Percentiles rank a stretch among this genome's conserved stretches.
Conservation (phyloP, 2,888 invertebrate genomes). For the Drosophila fulvimacula region DNA sequence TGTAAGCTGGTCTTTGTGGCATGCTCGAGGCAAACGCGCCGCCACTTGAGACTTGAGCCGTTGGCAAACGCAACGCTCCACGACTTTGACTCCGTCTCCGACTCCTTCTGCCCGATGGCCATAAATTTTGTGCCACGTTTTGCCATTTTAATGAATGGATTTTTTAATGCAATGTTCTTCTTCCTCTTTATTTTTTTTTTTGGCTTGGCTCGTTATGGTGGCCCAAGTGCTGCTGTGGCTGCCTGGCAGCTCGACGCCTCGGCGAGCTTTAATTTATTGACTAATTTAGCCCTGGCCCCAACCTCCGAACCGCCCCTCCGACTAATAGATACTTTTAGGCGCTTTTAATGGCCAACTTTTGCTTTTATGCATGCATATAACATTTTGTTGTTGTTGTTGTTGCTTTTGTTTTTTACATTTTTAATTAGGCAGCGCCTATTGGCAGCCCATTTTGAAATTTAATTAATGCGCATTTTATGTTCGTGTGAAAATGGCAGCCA, state of each 20-base stretch:
- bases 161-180: conserved; percentile 76
- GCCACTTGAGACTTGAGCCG: conserved; percentile 53
- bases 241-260: conserved; percentile 8
- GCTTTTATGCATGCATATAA: conserved; percentile 27
- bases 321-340: conserved; percentile 75
- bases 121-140: conserved; percentile 80
- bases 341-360: conserved; percentile 58
- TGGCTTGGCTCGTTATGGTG: conserved; percentile 59
- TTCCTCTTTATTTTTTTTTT: conserved; percentile 29
- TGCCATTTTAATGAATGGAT: conserved; percentile 81
- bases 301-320: not conserved
- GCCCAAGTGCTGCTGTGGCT: conserved; percentile 16
- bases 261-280: conserved; percentile 73
- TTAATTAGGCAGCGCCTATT: conserved; percentile 39
- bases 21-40: conserved; percentile 35
- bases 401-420: conserved; percentile 12
- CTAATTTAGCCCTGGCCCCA: conserved; percentile 61
- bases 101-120: conserved; percentile 46
- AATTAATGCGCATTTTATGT: conserved; percentile 70
- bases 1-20: conserved; percentile 43
- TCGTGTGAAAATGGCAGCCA: not conserved
- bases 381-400: not conserved
- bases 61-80: conserved; percentile 12
- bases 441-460: conserved; percentile 51
- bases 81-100: conserved; percentile 8